phyloP scores from a whole-genome alignment of 2,888 invertebrate genomes.

The Camptogramma bilineatum region DNA sequence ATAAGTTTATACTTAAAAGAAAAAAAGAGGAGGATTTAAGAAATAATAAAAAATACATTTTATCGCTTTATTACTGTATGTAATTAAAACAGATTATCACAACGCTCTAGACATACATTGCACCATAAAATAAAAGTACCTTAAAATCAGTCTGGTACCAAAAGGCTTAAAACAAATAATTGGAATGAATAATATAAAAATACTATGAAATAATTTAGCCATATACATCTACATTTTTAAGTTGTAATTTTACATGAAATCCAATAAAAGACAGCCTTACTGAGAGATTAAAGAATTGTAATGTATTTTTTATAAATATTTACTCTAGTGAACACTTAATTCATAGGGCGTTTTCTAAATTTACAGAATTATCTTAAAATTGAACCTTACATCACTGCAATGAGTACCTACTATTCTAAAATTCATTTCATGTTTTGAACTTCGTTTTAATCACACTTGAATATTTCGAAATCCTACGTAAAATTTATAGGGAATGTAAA shows the following conservation, averaged over 20 bases:
- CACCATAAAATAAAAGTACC: slow-evolving; percentile 85
- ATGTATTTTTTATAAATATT: slow-evolving; percentile 72
- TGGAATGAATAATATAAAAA: slow-evolving; percentile 82
- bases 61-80: slow-evolving; percentile 76
- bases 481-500: slow-evolving; percentile 73
- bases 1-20: neutral
- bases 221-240: slow-evolving; percentile 69
- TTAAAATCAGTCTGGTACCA: slow-evolving; percentile 85
- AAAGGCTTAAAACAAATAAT: slow-evolving; percentile 77
- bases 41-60: slow-evolving; percentile 29
- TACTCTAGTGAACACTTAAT: slow-evolving; percentile 84
- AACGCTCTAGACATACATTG: slow-evolving; percentile 85
- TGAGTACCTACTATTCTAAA: slow-evolving; percentile 65
- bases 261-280: slow-evolving; percentile 78
- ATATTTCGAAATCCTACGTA: slow-evolving; percentile 47
- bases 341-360: slow-evolving; percentile 73
- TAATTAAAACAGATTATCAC: slow-evolving; percentile 85
- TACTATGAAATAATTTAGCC: slow-evolving; percentile 84
- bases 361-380: slow-evolving; percentile 72
- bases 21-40: slow-evolving; percentile 7
- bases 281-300: slow-evolving; percentile 71
- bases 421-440: slow-evolving; percentile 74
- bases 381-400: slow-evolving; percentile 72
- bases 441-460: slow-evolving; percentile 76
- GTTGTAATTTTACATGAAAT: slow-evolving; percentile 74